Base-by-base conservation (phyloP, 2,888 invertebrate genomes). In the Biston betularia region DNA sequence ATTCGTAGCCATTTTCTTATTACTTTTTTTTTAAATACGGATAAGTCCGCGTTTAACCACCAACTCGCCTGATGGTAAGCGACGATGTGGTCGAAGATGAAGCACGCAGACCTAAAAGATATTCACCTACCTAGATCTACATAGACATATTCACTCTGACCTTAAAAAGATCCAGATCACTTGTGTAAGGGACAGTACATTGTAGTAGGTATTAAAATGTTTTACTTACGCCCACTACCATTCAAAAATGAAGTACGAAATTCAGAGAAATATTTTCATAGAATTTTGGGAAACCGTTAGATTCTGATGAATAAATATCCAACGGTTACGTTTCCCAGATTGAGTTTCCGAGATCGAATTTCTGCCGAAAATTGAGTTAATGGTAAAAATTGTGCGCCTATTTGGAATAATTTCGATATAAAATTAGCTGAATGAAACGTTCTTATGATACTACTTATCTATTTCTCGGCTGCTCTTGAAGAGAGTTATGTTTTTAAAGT, bases 181-280 rank as follows among this genome's bases (percentile, higher is more conserved):
- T 54, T 54, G 2, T 56, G 10, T 49, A 9, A 8, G 49, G n/a
- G 49, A 49, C 33, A 40, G 49, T 58, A 58, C 57, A 35, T 14
- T 38, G 53, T 62, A 62, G 61, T n/a, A n/a, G n/a, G n/a, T 40
- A 54, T 54, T 53, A 46, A 54, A 48, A 53, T 14, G 46, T 62
- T 62, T 46, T 11, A 33, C 52, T n/a, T 62, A 46, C 61, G 53
- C 61, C 54, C 40, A 54, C 54, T 35, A 12, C 34, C 52, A 44
- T 61, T 61, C 61, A 53, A 53, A 53, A 61, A 61, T 53, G 46
- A 61, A 60, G 12, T 6, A 34, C 38, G 46, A 53, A 58, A 15
- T 48, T 48, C 57, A 11, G 24, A 33, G 6, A 49, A n/a, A 61
- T 61, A 53, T 61, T 61, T 53, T 61, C 44, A 60, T 60, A 60